phyloP scores from a whole-genome alignment of 2,888 invertebrate species.

The Cephus pygmeus region DNA sequence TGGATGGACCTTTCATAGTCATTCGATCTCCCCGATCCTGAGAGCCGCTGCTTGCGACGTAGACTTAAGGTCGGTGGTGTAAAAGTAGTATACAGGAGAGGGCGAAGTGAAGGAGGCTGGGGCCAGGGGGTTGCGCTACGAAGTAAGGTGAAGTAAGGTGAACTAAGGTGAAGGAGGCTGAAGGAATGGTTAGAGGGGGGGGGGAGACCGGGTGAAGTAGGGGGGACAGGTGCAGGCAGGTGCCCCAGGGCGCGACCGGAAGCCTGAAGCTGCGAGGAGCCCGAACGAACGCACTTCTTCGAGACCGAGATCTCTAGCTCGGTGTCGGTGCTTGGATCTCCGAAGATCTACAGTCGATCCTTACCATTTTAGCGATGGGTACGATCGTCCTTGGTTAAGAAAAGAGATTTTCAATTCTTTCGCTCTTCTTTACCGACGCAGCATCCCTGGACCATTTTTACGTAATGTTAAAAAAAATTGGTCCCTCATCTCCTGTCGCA shows the following conservation, averaged over 20 bases:
- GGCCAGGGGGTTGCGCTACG: constrained; percentile 9
- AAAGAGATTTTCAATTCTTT: not conserved
- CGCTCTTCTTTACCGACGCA: not conserved
- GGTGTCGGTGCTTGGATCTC: constrained; percentile 25
- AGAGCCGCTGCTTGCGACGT: constrained; percentile 3
- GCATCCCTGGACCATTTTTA: not conserved
- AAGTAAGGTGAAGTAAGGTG: constrained; percentile 15
- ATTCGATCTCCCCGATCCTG: not conserved
- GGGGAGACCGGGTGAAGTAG: constrained; percentile 23
- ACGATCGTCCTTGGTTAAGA: not conserved
- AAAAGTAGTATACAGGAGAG: not conserved
- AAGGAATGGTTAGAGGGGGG: constrained; percentile 6
- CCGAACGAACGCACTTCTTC: constrained; percentile 31
- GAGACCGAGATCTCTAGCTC: constrained; percentile 26
- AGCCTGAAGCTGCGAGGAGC: constrained; percentile 42
- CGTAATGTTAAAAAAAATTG: not conserved
- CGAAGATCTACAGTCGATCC: constrained; percentile 16
- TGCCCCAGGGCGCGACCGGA: constrained; percentile 62
- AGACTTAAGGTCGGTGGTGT: not conserved
- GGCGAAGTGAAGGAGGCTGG: not conserved
- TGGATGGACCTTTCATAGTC: not conserved
- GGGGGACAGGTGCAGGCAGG: constrained; percentile 58
- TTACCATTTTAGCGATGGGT: constrained; percentile 3
- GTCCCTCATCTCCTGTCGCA: not conserved
- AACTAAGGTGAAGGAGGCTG: constrained; percentile 16